Percentiles rank a stretch among this genome's conserved stretches.
Evolutionary conservation across 2,113 vertebrate species (phyloP).

Genomic region (Brachyhypopomus gauderio): DNA sequence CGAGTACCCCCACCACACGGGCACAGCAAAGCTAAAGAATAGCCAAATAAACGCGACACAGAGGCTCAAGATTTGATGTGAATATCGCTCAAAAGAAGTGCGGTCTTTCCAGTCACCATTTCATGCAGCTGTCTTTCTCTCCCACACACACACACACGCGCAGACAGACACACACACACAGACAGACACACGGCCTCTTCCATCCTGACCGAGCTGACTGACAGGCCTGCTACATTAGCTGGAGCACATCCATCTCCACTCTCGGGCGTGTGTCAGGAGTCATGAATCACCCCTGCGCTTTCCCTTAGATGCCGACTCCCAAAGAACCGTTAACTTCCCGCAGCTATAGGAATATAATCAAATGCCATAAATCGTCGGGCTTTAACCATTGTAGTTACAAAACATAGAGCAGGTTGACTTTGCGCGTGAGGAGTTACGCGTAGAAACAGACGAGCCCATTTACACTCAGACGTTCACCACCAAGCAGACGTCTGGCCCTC

Average conservation of each 20-base stretch:
- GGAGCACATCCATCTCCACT: not conserved
- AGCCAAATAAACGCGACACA: too few species aligned
- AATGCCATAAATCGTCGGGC: not conserved
- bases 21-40: too few species aligned
- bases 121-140: slow-evolving; percentile 21
- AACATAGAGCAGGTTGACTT: too few species aligned
- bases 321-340: not conserved
- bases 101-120: not conserved
- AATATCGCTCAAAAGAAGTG: too few species aligned
- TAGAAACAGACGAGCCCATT: too few species aligned
- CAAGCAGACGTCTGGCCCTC: too few species aligned
- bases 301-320: not conserved
- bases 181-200: not conserved
- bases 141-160: slow-evolving; percentile 8
- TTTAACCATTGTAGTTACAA: too few species aligned
- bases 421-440: too few species aligned
- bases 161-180: not conserved
- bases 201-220: not conserved
- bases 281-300: not conserved
- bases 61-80: too few species aligned
- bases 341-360: not conserved
- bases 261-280: not conserved
- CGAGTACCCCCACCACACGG: too few species aligned
- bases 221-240: slow-evolving; percentile 12
- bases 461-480: too few species aligned